Base-by-base conservation (phyloP, 2,888 invertebrate species). In the Itoplectis maculator region DNA sequence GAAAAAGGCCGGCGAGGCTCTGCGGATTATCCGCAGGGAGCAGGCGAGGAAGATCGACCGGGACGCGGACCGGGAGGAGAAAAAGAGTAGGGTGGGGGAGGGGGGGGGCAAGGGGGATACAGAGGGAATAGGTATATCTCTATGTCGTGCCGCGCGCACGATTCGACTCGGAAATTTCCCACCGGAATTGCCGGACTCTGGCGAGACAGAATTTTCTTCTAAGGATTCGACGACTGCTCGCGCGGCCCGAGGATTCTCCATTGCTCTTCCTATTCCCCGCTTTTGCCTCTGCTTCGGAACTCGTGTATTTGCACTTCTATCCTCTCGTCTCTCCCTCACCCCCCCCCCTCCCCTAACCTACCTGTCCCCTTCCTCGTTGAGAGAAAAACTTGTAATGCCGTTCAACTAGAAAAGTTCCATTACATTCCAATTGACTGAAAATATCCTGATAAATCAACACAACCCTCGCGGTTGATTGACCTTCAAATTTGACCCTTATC, bases 141-240 rank as follows among this genome's bases (percentile, higher is more conserved):
- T 49, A 49, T 59, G 66, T 82, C 75, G 73, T 63, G 61, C 42
- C 63, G 56, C 72, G 51, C 63, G 47, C 61, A 61, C 65, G 74
- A 79, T 79, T 40, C 75, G 74, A 69, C 65, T 82, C 59, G 66
- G 51, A 79, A 82, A 82, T 82, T 82, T 82, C 82, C 82, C 82
- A 82, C 75, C 66, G 82, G 82, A 68, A 79, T 82, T 72, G 75
- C 70, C 59, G 79, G 79, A 76, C 79, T 72, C 66, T 65, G 56
- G 69, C 45, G 42, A 75, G 54, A 79, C 45, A 47, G 29, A 83
- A 78, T 74, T 76, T 51, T 65, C 68, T 40, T 42, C 54, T n/a
- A 56, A 37, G 65, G 69, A 59, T 83, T 69, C 63, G 77, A 37
- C 18, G 42, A 63, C 20, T 40, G 37, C 51, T 20, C 15, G 23